Percentiles rank a stretch among this genome's conserved stretches.
phyloP scores from a whole-genome alignment of 2,797 vertebrate species.

The Nasua narica region DNA sequence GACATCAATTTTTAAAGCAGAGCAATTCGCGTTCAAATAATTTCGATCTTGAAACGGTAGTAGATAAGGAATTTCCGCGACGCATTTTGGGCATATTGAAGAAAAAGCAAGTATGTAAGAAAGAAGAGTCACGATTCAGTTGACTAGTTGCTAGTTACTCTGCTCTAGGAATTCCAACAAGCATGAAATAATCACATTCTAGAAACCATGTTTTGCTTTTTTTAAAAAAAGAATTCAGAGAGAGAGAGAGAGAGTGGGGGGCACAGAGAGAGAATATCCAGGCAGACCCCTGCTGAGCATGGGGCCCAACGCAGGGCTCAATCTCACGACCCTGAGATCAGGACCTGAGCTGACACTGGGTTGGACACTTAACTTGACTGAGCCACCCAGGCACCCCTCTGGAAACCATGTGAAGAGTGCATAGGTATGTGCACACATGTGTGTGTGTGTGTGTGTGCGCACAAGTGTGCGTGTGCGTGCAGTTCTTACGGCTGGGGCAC shows the following conservation, averaged over 20 bases:
- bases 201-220: not conserved
- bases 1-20: not conserved
- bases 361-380: not conserved
- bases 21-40: not conserved
- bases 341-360: not conserved
- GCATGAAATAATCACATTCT: not conserved
- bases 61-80: not conserved
- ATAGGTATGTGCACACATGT: not conserved
- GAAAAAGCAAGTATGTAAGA: not conserved
- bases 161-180: not conserved
- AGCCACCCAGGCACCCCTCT: not conserved
- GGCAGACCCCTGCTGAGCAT: not conserved
- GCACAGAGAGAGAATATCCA: not conserved
- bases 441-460: not conserved
- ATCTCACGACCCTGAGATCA: not conserved
- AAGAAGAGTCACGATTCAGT: not conserved
- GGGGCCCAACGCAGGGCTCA: not conserved
- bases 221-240: too few species aligned
- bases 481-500: not conserved
- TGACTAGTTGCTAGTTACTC: not conserved
- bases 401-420: not conserved
- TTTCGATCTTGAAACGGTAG: not conserved
- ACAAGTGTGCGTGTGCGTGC: rapidly evolving
- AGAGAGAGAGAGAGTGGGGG: not conserved
- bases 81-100: not conserved